Base-by-base conservation (phyloP, 2,888 invertebrate species). In the Steinernema hermaphroditum region DNA sequence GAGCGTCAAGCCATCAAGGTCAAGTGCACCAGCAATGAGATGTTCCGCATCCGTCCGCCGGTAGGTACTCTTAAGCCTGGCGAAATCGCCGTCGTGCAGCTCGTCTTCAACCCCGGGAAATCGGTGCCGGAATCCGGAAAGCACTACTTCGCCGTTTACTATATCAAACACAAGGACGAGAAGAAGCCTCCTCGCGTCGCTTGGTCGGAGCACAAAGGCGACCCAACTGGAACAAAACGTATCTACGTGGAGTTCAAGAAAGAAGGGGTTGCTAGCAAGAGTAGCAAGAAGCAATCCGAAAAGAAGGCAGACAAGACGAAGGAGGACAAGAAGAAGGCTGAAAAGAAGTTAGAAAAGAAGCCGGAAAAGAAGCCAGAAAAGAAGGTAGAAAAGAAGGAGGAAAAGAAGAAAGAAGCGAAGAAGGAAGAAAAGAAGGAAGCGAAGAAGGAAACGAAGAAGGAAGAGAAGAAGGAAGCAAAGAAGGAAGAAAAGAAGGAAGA, bases 141-240 rank as follows among this genome's bases (percentile, higher is more conserved):
- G 72, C 83, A 83, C 72, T 82, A 82, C 76, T 83, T 83, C 74
- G 82, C 80, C 49, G 43, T 83, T 68, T 83, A 83, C 74, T 77
- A 81, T 68, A 37, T 77, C 50, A 81, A 80, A 72, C 12, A 41
- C 24, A 27, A 68, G 27, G 78, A 78, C 44, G 78, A 78, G 50
- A 76, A 78, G 73, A 74, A 74, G 69, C 44, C 74, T 2, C 73
- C 81, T 2, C 75, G 82, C 9, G 68, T 46, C 0, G 68, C 74
- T n/a, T 82, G 80, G 81, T 57, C 34, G 22, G 75, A 78, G 2
- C 75, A 75, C 50, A 82, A 81, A 72, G 76, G 76, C 1, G 75
- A 77, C 24, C 50, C 72, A 0, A 76, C 76, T n/a, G 81, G 78
- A 34, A 74, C 73, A 9, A 81, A 80, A 69, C 73, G 79, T 9